Conservation (phyloP, 2,888 invertebrate species). For the Lypha dubia region DNA sequence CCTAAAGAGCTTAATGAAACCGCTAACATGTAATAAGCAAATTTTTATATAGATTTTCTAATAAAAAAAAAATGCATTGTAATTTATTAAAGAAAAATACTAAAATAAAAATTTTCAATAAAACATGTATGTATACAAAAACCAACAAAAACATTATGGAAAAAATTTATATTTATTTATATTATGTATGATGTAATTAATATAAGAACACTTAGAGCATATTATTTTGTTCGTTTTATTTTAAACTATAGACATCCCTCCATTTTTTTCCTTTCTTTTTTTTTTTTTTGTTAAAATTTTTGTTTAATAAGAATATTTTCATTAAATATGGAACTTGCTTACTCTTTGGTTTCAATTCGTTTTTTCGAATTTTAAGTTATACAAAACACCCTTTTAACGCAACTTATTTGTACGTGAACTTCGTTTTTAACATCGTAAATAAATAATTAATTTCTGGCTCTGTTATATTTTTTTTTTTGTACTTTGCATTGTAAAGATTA, state of each 20-base stretch:
- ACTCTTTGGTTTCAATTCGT: background rate
- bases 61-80: constrained; percentile 50
- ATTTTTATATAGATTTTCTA: constrained; percentile 46
- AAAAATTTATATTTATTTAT: too few species aligned
- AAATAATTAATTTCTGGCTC: background rate
- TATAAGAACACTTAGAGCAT: constrained; percentile 46
- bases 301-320: constrained; percentile 28
- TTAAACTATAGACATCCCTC: constrained; percentile 33
- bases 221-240: constrained; percentile 36
- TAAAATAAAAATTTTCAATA: constrained; percentile 36
- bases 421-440: background rate
- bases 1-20: constrained; percentile 54
- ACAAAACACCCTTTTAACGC: background rate
- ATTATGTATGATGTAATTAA: constrained; percentile 23
- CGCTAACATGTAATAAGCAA: constrained; percentile 36
- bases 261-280: background rate
- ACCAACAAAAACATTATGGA: constrained; percentile 27
- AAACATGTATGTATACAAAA: constrained; percentile 61
- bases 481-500: constrained; percentile 38
- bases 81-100: constrained; percentile 60
- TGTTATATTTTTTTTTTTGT: constrained; percentile 6
- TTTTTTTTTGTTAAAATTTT: constrained; percentile 12
- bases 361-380: constrained; percentile 9
- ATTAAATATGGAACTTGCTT: background rate
- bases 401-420: background rate